Base-by-base conservation (phyloP, 2,888 invertebrate genomes). In the Cephus rjabovi region DNA sequence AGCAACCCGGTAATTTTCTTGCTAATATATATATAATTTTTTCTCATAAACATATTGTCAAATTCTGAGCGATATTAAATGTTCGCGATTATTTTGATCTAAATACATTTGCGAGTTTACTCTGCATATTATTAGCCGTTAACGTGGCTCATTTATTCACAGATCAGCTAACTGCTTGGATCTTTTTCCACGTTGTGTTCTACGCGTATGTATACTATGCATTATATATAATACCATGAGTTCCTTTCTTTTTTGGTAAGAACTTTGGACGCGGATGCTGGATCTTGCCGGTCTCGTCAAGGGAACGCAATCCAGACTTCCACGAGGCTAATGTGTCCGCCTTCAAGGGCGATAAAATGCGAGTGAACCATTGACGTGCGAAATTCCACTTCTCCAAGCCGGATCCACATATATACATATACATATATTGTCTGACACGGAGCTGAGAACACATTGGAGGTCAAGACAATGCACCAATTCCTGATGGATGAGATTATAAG, bases 281-380 rank as follows among this genome's bases (percentile, higher is more conserved):
- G 23, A 56, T 56, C 56, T 2, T 56, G 56, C 9, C 56, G 56
- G 56, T 56, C 23, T 56, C 6, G 56, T 56, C 56, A 56, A 56
- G 23, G 56, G 56, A 56, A 56, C 56, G 23, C 56, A 56, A 23
- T 56, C 23, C 56, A 56, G 56, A 56, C 56, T 56, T 15, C 56
- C 56, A 56, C 23, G 56, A 56, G 56, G 56, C 56, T 56, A 74
- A 33, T 74, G 35, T 69, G 75, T 35, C 71, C 71, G 70, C 23
- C 71, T 77, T 75, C 77, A 77, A 77, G 77, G 77, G 77, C 77
- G 75, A 70, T 56, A 23, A 56, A 56, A 56, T 35, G 35, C 68
- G 34, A 68, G 69, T 69, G 69, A 69, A 75, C 68, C n/a, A 75
- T 69, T 75, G 69, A 68, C 33, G n/a, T 69, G 69, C 75, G 75